Conservation (phyloP, 2,797 vertebrate species). For the Kryptopterus vitreolus region DNA sequence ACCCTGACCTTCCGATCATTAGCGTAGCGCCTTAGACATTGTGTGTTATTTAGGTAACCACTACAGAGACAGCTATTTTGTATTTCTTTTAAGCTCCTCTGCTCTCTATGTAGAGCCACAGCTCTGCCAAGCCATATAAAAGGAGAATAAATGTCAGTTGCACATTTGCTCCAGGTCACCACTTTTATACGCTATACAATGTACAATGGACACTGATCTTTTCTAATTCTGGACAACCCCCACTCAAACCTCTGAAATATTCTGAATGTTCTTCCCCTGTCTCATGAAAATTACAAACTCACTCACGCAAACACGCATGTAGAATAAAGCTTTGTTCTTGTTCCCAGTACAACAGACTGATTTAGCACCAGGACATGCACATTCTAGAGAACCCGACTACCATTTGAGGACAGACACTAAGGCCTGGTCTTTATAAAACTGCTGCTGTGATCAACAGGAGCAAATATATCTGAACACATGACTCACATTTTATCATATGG, state of each 20-base stretch:
- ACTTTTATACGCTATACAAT: not conserved
- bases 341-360: constrained; percentile 46
- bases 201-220: not conserved
- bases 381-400: constrained; percentile 30
- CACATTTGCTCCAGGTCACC: not conserved
- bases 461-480: constrained; percentile 1
- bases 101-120: constrained; percentile 9
- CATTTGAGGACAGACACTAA: not conserved
- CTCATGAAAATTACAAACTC: constrained; percentile 19
- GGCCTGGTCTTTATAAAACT: constrained; percentile 13
- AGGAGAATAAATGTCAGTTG: constrained; percentile 21
- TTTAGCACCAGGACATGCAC: constrained; percentile 40
- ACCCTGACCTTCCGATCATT: too few species aligned
- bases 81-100: not conserved
- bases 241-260: constrained; percentile 7
- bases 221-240: constrained; percentile 6
- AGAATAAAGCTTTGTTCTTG: constrained; percentile 44
- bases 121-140: constrained; percentile 34
- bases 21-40: too few species aligned
- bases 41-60: not conserved
- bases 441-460: constrained; percentile 24
- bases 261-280: constrained; percentile 15
- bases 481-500: constrained; percentile 7
- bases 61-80: not conserved
- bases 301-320: constrained; percentile 26